Evolutionary conservation across 2,888 invertebrate genomes (phyloP).

Genomic region (Heteromurus nitidus): DNA sequence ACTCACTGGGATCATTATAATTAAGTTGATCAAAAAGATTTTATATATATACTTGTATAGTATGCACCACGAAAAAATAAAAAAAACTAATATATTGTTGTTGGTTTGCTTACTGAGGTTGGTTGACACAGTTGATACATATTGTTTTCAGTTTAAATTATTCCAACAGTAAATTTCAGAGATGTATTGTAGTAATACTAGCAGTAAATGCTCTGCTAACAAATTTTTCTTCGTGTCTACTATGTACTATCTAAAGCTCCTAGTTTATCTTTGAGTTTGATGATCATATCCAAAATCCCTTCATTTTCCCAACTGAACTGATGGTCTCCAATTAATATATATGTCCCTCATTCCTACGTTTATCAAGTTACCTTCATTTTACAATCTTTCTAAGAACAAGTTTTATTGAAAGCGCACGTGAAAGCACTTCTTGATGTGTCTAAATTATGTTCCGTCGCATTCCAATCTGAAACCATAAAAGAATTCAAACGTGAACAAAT

Average conservation of each 20-base stretch:
- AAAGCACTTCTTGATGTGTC: constrained; percentile 10
- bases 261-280: constrained; percentile 58
- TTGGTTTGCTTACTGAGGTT: background rate
- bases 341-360: background rate
- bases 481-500: background rate
- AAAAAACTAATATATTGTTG: constrained; percentile 1
- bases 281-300: constrained; percentile 39
- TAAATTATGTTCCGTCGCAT: background rate
- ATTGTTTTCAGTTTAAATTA: background rate
- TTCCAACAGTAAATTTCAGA: background rate
- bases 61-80: background rate
- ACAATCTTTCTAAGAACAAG: background rate
- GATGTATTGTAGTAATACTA: constrained; percentile 12
- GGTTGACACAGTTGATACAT: constrained; percentile 4
- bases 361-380: background rate
- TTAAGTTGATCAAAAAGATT: background rate
- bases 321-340: too few relatives aligned
- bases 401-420: constrained; percentile 49
- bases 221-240: background rate
- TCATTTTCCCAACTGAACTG: background rate
- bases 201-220: too few relatives aligned
- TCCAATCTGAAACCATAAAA: background rate
- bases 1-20: background rate
- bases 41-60: background rate
- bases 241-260: constrained; percentile 45